These are phyloP conservation scores for Leptinotarsa undecemlineata DNA, from an alignment of 1,140 invertebrate species.

Conservation along the genomic window DNA sequence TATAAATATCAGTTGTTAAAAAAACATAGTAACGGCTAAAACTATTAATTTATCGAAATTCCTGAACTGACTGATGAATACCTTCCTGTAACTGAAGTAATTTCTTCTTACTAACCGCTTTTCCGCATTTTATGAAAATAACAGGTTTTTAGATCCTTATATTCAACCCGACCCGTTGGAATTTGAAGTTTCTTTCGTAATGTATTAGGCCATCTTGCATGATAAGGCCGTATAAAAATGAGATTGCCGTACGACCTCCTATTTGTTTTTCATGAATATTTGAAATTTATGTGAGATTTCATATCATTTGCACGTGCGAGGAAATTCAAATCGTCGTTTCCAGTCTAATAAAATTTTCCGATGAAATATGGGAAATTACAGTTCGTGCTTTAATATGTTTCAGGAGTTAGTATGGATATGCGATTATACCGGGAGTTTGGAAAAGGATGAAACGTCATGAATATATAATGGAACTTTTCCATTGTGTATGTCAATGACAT, in stretches of 20 bases:
- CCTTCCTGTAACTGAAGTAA: no score
- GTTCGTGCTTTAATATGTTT: constrained; percentile 27
- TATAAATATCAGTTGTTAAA: no score
- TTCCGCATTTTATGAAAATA: background rate
- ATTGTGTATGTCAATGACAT: no score
- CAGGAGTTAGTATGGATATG: constrained; percentile 8
- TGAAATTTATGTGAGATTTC: constrained; percentile 27
- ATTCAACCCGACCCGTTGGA: background rate
- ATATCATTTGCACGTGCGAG: constrained; percentile 28
- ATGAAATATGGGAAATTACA: constrained; percentile 25
- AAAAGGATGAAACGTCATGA: background rate
- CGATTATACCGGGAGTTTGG: background rate
- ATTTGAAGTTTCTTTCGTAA: background rate
- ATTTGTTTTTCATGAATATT: constrained; percentile 29
- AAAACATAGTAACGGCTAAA: no score
- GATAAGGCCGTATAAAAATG: constrained; percentile 25
- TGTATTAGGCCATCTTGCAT: constrained; percentile 20
- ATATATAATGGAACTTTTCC: no score
- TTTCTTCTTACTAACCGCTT: no score
- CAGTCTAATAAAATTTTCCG: constrained; percentile 26
- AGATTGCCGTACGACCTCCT: constrained; percentile 22
- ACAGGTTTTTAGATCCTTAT: background rate
- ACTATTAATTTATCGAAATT: no score
- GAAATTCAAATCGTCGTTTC: constrained; percentile 26
- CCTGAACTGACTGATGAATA: no score